Evolutionary conservation across 2,797 vertebrate species (phyloP).

Genomic region (Austrolebias charrua): DNA sequence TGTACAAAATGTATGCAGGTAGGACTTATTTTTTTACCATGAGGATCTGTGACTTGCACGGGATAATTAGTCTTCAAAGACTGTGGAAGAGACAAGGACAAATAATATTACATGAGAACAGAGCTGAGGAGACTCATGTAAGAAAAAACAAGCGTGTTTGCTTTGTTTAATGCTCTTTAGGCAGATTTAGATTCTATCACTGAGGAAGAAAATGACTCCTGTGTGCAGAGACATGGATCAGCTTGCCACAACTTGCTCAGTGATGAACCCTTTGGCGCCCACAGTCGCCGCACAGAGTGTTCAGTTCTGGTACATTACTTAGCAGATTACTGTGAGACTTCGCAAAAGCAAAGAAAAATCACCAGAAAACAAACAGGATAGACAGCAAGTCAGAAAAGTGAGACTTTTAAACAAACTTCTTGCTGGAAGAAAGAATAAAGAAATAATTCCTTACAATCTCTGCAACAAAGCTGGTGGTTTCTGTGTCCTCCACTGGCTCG

Average conservation of each 20-base stretch:
- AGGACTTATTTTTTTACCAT: constrained; percentile 72
- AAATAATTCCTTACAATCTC: constrained; percentile 77
- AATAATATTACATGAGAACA: constrained; percentile 22
- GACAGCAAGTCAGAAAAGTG: constrained; percentile 25
- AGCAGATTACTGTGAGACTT: constrained; percentile 48
- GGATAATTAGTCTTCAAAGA: constrained; percentile 88
- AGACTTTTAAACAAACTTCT: constrained; percentile 8
- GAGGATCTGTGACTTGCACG: constrained; percentile 90
- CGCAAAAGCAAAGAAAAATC: constrained; percentile 37
- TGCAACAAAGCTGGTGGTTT: constrained; percentile 89
- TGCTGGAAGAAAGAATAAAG: neutral
- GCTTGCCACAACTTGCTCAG: constrained; percentile 66
- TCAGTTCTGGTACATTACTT: constrained; percentile 50
- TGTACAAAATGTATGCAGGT: neutral
- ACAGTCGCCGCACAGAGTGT: constrained; percentile 41
- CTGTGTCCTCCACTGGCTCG: constrained; percentile 94
- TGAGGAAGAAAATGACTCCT: constrained; percentile 40
- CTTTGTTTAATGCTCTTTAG: constrained; percentile 11
- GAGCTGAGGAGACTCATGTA: constrained; percentile 3
- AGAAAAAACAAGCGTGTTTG: constrained; percentile 11
- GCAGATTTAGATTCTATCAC: constrained; percentile 6
- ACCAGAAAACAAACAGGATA: constrained; percentile 31
- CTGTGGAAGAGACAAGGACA: constrained; percentile 58
- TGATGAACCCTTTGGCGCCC: constrained; percentile 35
- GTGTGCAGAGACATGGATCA: constrained; percentile 30